Percentiles rank a stretch among this genome's conserved stretches.
Evolutionary conservation across 1,140 invertebrate species (phyloP).

Genomic region (Heliothis subflexa): DNA sequence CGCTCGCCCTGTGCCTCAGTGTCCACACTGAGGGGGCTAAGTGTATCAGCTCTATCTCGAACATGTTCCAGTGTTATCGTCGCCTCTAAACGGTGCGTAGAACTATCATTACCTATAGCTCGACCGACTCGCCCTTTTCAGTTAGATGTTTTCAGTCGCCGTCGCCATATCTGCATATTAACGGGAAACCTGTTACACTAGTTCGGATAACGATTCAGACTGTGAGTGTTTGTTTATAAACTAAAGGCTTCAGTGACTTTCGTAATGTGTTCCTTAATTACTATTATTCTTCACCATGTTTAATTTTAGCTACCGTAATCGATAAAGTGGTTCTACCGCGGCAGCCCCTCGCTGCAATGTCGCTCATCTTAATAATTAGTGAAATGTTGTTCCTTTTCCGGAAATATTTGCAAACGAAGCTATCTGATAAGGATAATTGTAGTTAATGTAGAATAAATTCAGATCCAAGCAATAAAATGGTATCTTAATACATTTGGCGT

Average conservation of each 20-base stretch:
- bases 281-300: constrained; percentile 8
- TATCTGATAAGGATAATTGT: constrained; percentile 27
- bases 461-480: constrained; percentile 42
- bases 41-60: constrained; percentile 63
- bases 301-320: constrained; percentile 15
- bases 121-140: constrained; percentile 13
- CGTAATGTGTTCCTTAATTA: neutral
- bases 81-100: constrained; percentile 79
- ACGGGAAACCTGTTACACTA: constrained; percentile 71
- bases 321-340: constrained; percentile 12
- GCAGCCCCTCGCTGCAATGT: constrained; percentile 1
- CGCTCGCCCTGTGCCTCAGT: constrained; percentile 66
- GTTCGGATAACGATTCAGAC: constrained; percentile 61
- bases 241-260: constrained; percentile 26
- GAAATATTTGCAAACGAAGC: neutral
- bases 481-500: constrained; percentile 62
- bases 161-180: constrained; percentile 54
- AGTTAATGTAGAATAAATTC: constrained; percentile 42
- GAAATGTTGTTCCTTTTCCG: constrained; percentile 4
- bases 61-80: constrained; percentile 70
- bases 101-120: constrained; percentile 40
- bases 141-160: constrained; percentile 18
- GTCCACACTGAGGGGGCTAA: constrained; percentile 64
- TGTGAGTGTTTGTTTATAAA: constrained; percentile 67
- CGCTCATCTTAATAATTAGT: constrained; percentile 1